phyloP scores from a whole-genome alignment of 2,888 invertebrate genomes.

The Phorcus lineatus region DNA sequence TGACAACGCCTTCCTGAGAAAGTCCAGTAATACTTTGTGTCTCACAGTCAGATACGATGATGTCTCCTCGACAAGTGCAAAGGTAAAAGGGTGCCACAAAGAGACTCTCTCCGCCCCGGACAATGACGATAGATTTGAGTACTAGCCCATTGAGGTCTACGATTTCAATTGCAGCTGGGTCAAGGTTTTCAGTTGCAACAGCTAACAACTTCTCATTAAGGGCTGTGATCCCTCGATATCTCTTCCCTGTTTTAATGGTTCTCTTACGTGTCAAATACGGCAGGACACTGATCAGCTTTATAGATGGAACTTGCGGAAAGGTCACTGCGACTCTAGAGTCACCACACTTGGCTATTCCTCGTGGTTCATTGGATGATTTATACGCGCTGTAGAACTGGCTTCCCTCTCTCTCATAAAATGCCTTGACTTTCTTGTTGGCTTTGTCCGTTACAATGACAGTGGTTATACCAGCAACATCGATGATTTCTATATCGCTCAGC shows the following conservation, averaged over 20 bases:
- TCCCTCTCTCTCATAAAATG: background rate
- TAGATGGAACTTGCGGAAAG: background rate
- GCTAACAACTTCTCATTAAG: background rate
- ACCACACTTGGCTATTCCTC: background rate
- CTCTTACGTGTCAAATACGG: background rate
- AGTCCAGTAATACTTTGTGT: background rate
- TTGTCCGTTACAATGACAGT: background rate
- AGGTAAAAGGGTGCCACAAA: background rate
- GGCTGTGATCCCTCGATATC: background rate
- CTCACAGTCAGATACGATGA: background rate
- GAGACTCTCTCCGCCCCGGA: background rate
- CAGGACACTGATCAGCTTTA: background rate
- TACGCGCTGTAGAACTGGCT: background rate
- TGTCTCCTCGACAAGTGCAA: background rate
- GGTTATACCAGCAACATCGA: background rate
- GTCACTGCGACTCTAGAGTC: background rate
- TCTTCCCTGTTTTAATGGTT: background rate
- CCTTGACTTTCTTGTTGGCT: background rate
- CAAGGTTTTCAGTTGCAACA: background rate
- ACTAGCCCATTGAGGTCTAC: background rate
- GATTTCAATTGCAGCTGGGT: background rate
- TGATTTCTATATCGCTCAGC: background rate
- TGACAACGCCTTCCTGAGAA: background rate
- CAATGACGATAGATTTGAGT: background rate
- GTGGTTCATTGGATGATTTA: background rate